Percentiles rank a stretch among this genome's conserved stretches.
Conservation (phyloP, 1,140 invertebrate species). For the Drosophila pseudoananassae region DNA sequence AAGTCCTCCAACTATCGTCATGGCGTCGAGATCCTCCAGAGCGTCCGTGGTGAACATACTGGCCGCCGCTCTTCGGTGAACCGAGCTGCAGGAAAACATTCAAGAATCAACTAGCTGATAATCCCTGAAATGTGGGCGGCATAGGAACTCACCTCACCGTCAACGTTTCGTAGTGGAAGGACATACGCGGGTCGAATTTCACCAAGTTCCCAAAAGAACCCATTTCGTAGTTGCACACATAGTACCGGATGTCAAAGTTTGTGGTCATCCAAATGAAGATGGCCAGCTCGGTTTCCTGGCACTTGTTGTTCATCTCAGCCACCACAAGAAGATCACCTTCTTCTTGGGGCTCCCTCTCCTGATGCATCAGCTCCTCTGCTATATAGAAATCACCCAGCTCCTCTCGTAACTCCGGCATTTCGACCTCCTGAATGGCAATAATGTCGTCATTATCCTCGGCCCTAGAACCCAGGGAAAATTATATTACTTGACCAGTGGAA, state of each 20-base stretch:
- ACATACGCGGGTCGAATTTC: constrained; percentile 1
- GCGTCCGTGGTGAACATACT: constrained; percentile 49
- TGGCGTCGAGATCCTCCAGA: constrained; percentile 29
- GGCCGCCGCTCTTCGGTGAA: constrained; percentile 34
- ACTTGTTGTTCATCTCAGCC: constrained; percentile 35
- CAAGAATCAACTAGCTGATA: neutral
- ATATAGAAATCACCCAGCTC: constrained; percentile 71
- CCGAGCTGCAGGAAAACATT: constrained; percentile 11
- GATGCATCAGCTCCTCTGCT: constrained; percentile 62
- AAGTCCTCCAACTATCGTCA: constrained; percentile 49
- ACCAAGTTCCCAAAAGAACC: constrained; percentile 63
- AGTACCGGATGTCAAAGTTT: constrained; percentile 44
- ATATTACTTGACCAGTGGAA: neutral
- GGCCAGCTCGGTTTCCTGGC: constrained; percentile 25
- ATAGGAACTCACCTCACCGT: constrained; percentile 46
- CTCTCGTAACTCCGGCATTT: constrained; percentile 52
- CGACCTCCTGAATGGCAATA: constrained; percentile 54
- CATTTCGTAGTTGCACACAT: constrained; percentile 57
- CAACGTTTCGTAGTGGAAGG: constrained; percentile 11
- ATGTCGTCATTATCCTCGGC: constrained; percentile 77
- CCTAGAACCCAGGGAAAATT: constrained; percentile 19
- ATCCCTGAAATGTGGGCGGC: neutral
- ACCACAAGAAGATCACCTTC: constrained; percentile 40
- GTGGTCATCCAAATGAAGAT: constrained; percentile 68
- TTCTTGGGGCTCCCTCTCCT: constrained; percentile 19